Conservation (phyloP, 2,888 invertebrate genomes). For the Fragum fragum region DNA sequence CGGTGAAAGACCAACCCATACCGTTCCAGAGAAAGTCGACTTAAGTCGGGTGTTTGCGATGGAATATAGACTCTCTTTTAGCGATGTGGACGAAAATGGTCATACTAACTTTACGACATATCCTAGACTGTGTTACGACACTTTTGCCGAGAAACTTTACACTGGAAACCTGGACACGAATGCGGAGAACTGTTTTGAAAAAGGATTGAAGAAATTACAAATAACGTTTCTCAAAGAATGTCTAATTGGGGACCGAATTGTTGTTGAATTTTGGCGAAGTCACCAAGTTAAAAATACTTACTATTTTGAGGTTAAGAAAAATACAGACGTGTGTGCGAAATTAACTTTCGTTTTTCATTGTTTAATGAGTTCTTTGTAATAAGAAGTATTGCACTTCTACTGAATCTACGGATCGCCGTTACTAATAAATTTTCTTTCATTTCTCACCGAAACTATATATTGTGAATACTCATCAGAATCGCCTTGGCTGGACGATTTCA, state of each 20-base stretch:
- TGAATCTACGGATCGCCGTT: no score
- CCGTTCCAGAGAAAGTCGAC: slow-evolving; percentile 32
- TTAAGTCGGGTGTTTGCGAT: slow-evolving; percentile 10
- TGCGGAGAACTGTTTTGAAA: background rate
- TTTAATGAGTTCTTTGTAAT: no score
- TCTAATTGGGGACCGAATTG: slow-evolving; percentile 44
- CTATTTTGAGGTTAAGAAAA: slow-evolving; percentile 46
- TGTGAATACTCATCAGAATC: no score
- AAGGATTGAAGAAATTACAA: slow-evolving; percentile 48
- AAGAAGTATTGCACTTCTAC: no score
- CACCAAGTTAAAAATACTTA: slow-evolving; percentile 17
- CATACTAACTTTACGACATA: slow-evolving; percentile 50
- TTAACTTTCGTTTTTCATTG: background rate
- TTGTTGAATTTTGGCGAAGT: slow-evolving; percentile 47
- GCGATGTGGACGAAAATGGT: slow-evolving; percentile 51
- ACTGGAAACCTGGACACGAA: background rate
- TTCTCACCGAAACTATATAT: no score
- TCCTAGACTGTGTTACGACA: slow-evolving; percentile 34
- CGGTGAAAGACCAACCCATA: slow-evolving; percentile 29
- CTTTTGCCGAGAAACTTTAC: slow-evolving; percentile 46
- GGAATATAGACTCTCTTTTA: slow-evolving; percentile 36
- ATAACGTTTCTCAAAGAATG: slow-evolving; percentile 43
- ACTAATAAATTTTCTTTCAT: no score
- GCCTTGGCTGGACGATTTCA: no score
- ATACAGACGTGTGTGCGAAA: slow-evolving; percentile 8